Evolutionary conservation across 2,113 vertebrate species (phyloP), one percentile per base, ranked within the genome.

Genomic region (Manacus vitellinus): DNA sequence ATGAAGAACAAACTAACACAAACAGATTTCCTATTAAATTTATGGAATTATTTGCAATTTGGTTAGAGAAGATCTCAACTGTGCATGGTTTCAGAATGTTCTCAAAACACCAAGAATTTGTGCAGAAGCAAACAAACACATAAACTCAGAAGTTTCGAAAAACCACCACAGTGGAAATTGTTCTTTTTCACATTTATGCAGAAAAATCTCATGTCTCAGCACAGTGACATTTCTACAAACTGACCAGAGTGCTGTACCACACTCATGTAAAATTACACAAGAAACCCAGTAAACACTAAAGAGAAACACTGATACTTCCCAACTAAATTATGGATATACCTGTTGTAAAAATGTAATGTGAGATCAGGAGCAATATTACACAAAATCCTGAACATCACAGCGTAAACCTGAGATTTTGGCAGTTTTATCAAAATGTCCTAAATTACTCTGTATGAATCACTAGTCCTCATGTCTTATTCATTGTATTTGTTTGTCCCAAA

Each of bases 381-480:
- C 51, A 87, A 92, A 89, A 92, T 94, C 91, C 92, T 92, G 83
- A 96, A 97, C 96, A 46, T 96, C 92, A 97, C 95, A 85, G 95
- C 22, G 27, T 70, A 97, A 98, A 98, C 92, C 94, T 96, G 97
- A 97, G 97, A 97, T 97, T 97, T 95, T 97, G 97, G 96, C 95
- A 98, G 97, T 96, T 97, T 88, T 97, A 97, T 98, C 95, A 96
- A 97, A 97, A 97, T 85, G 83, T 97, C 94, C 90, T 97, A 92
- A 86, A 94, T 93, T 73, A 95, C 70, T 97, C 94, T 55, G 81
- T 77, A 91, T 62, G 75, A 71, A 95, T 95, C 78, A 73, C 95
- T 91, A 96, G 92, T 94, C 96, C 93, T 96, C 89, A 95, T 51
- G 95, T 97, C 93, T 58, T 84, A 83, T 44, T 92, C 87, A 91